phyloP scores from a whole-genome alignment of 2,113 vertebrate genomes.

The Embiotoca jacksoni region DNA sequence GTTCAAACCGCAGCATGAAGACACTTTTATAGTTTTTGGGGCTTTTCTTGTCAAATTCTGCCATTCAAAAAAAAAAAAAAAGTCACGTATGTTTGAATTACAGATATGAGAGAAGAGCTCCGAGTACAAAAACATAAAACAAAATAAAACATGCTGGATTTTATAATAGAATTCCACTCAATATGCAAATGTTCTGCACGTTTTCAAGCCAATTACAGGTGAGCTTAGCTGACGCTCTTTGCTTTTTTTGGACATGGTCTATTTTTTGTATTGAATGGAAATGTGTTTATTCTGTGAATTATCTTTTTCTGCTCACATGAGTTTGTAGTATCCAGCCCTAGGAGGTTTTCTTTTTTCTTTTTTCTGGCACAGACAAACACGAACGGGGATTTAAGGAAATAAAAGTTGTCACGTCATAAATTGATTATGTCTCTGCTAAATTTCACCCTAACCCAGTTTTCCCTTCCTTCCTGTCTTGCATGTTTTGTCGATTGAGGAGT shows the following conservation, averaged over 20 bases:
- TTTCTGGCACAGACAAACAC: slow-evolving; percentile 16
- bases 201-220: slow-evolving; percentile 55
- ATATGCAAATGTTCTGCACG: slow-evolving; percentile 60
- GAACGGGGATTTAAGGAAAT: slow-evolving; percentile 36
- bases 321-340: slow-evolving; percentile 29
- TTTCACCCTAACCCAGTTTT: slow-evolving; percentile 30
- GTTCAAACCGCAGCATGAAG: rapidly evolving
- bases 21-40: neutral
- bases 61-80: slow-evolving; percentile 9
- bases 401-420: slow-evolving; percentile 51
- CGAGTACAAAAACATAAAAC: slow-evolving; percentile 46
- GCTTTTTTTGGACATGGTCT: slow-evolving; percentile 20
- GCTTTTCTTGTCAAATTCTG: neutral
- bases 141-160: slow-evolving; percentile 26
- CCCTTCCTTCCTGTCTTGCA: neutral
- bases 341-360: slow-evolving; percentile 20
- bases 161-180: slow-evolving; percentile 70
- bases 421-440: slow-evolving; percentile 37
- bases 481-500: slow-evolving; percentile 16
- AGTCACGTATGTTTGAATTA: slow-evolving; percentile 43
- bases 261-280: slow-evolving; percentile 46
- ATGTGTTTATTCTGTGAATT: slow-evolving; percentile 50
- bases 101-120: slow-evolving; percentile 37
- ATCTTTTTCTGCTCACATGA: neutral
- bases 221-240: slow-evolving; percentile 17